Evolutionary conservation across 2,113 vertebrate genomes (phyloP).

Genomic region (Sarotherodon lohbergeri): DNA sequence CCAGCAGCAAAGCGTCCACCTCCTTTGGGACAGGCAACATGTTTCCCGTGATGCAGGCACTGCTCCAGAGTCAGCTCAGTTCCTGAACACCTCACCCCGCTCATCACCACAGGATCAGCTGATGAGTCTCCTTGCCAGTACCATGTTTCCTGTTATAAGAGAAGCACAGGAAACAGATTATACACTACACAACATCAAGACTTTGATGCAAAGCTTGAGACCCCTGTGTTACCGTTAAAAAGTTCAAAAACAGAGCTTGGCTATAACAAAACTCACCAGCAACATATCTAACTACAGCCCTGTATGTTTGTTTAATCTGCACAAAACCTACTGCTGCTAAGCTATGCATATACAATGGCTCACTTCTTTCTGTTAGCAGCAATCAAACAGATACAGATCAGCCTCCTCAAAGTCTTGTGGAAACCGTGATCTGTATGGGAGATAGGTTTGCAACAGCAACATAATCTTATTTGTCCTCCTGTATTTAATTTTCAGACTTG

Average conservation of each 20-base stretch:
- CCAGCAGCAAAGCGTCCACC: conserved; percentile 83
- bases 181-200: not conserved
- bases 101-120: conserved; percentile 82
- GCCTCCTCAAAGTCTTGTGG: not conserved
- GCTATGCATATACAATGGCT: not conserved
- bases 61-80: conserved; percentile 89
- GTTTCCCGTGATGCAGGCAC: conserved; percentile 82
- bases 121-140: conserved; percentile 83
- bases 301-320: not conserved
- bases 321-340: not conserved
- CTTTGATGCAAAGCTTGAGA: not conserved
- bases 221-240: not conserved
- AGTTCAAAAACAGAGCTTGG: not conserved
- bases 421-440: not conserved
- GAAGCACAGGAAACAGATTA: not conserved
- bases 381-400: not conserved
- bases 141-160: conserved; percentile 83
- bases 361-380: not conserved
- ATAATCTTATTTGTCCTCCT: not conserved
- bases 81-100: conserved; percentile 91
- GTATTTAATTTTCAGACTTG: not conserved
- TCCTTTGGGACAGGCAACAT: conserved; percentile 79
- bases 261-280: not conserved
- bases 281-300: not conserved
- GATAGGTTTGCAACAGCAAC: not conserved